phyloP scores from a whole-genome alignment of 2,888 invertebrate genomes.

The Alloscopus bannaensis region DNA sequence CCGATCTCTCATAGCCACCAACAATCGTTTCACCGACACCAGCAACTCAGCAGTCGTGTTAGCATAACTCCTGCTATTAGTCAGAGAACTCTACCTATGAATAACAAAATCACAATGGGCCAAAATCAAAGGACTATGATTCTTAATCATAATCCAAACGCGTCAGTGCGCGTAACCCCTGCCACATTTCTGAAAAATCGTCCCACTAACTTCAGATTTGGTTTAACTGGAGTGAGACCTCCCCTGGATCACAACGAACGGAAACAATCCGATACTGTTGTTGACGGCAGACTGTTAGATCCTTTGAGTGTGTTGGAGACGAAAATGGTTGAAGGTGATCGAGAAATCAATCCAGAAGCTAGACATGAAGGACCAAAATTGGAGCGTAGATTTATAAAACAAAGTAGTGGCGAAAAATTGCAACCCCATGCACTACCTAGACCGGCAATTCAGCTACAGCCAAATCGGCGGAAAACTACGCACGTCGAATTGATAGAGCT shows the following conservation, averaged over 20 bases:
- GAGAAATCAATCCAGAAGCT: slow-evolving; percentile 58
- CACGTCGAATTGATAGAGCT: slow-evolving; percentile 52
- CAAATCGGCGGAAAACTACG: slow-evolving; percentile 47
- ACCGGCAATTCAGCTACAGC: slow-evolving; percentile 26
- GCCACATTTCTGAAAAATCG: slow-evolving; percentile 58
- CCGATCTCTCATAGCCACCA: slow-evolving; percentile 59
- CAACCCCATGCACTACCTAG: slow-evolving; percentile 46
- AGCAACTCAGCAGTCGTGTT: slow-evolving; percentile 51
- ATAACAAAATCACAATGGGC: slow-evolving; percentile 26
- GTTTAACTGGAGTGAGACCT: slow-evolving; percentile 32
- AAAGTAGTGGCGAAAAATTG: slow-evolving; percentile 36
- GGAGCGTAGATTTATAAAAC: slow-evolving; percentile 58
- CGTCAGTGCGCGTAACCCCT: slow-evolving; percentile 52
- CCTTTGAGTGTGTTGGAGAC: slow-evolving; percentile 68
- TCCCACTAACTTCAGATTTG: slow-evolving; percentile 40
- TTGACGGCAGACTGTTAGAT: slow-evolving; percentile 52
- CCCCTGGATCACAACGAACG: slow-evolving; percentile 18
- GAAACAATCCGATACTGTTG: slow-evolving; percentile 36
- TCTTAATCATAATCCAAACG: slow-evolving; percentile 56
- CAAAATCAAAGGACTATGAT: slow-evolving; percentile 54
- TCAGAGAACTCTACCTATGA: slow-evolving; percentile 48
- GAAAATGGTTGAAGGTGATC: slow-evolving; percentile 65
- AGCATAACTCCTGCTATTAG: slow-evolving; percentile 58
- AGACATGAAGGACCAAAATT: slow-evolving; percentile 57
- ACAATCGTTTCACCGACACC: slow-evolving; percentile 47